phyloP scores from a whole-genome alignment of 1,140 invertebrate species.

The Apocrypta bakeri region DNA sequence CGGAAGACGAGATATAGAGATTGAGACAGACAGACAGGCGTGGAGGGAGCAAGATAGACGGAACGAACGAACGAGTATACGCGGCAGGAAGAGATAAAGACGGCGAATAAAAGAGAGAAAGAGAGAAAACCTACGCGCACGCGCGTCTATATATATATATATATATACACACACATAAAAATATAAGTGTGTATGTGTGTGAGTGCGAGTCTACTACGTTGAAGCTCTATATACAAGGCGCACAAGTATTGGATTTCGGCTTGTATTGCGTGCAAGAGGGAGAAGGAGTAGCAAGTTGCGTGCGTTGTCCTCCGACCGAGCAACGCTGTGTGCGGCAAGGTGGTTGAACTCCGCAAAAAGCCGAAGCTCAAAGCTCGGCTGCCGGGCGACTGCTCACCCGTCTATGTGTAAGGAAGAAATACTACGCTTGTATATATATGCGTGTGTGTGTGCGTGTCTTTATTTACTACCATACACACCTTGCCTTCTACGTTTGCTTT shows the following conservation, averaged over 20 bases:
- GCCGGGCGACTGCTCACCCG: no score
- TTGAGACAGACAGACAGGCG: constrained; percentile 14
- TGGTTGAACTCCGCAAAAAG: constrained; percentile 55
- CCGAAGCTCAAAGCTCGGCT: constrained; percentile 50
- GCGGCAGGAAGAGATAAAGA: constrained; percentile 28
- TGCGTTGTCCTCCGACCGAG: constrained; percentile 51
- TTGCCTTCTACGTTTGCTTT: no score
- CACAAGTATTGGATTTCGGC: constrained; percentile 38
- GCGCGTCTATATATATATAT: constrained; percentile 31
- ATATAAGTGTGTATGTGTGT: not conserved
- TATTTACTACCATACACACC: no score
- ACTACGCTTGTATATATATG: not conserved
- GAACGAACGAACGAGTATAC: not conserved
- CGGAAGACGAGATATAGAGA: constrained; percentile 25
- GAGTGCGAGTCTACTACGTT: not conserved
- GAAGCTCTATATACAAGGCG: not conserved
- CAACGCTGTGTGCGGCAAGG: constrained; percentile 51
- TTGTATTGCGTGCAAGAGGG: not conserved
- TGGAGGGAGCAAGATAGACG: constrained; percentile 13
- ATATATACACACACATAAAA: not conserved
- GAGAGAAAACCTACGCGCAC: constrained; percentile 37
- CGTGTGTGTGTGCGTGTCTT: no score
- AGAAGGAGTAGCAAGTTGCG: constrained; percentile 50
- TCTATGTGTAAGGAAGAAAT: not conserved
- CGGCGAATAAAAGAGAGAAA: constrained; percentile 25